Evolutionary conservation across 2,888 invertebrate genomes (phyloP).

Genomic region (Cataglyphis rosenhaueri): DNA sequence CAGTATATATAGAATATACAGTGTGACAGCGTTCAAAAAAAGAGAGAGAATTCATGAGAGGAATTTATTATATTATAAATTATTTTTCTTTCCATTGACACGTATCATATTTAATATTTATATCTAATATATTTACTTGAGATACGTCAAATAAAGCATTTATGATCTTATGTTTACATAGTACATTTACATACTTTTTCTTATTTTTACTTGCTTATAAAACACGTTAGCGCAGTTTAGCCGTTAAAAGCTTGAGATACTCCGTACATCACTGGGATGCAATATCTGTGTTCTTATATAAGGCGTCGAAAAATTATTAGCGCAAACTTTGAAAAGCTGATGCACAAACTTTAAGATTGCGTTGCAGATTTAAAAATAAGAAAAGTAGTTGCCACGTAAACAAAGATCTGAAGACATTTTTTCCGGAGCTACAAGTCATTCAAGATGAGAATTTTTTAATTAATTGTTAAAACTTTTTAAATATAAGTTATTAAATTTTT

Average conservation of each 20-base stretch:
- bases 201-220: background rate
- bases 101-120: background rate
- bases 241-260: conserved; percentile 29
- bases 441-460: background rate
- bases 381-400: background rate
- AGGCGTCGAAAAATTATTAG: conserved; percentile 32
- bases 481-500: background rate
- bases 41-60: background rate
- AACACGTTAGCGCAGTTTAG: conserved; percentile 3
- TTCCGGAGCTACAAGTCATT: background rate
- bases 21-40: background rate
- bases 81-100: background rate
- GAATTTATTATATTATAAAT: background rate
- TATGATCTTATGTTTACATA: background rate
- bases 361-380: conserved; percentile 16
- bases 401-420: background rate
- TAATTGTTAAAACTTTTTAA: background rate
- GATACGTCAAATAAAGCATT: background rate
- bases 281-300: conserved; percentile 12
- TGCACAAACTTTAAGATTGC: conserved; percentile 33
- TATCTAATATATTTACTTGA: background rate
- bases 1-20: too few species aligned
- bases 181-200: background rate
- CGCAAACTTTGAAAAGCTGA: conserved; percentile 34
- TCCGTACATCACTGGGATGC: conserved; percentile 4